Evolutionary conservation across 2,113 vertebrate species (phyloP).

Genomic region (Mustela lutreola): DNA sequence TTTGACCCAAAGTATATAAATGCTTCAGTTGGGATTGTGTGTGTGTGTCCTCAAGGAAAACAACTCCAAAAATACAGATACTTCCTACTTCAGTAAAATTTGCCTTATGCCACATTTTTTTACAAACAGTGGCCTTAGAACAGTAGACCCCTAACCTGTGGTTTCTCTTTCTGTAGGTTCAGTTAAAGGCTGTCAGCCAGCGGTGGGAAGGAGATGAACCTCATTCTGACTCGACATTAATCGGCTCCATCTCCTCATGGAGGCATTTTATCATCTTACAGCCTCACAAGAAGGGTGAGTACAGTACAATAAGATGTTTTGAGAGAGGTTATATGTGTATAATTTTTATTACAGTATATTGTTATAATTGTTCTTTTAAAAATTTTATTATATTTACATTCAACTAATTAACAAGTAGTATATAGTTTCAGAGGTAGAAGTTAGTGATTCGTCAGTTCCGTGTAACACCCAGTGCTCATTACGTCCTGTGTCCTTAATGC

Average conservation of each 20-base stretch:
- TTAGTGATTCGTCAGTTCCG: neutral
- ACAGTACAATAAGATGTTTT: neutral
- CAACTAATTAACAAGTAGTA: neutral
- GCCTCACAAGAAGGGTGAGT: neutral
- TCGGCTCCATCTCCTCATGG: neutral
- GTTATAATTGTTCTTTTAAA: neutral
- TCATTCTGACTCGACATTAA: neutral
- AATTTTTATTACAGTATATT: neutral
- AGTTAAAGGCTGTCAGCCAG: neutral
- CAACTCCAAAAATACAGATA: neutral
- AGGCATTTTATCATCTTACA: neutral
- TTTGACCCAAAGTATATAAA: neutral
- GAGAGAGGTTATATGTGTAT: neutral
- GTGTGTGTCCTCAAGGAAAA: neutral
- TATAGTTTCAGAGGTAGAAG: neutral
- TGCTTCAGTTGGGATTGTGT: neutral
- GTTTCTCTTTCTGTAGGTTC: neutral
- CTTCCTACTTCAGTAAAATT: neutral
- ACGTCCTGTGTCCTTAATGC: neutral
- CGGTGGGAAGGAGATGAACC: neutral
- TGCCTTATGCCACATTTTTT: neutral
- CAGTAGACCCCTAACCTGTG: neutral
- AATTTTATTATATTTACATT: neutral
- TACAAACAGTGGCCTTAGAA: neutral
- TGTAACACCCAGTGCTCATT: neutral